Base-by-base conservation (phyloP, 2,888 invertebrate species). In the Steinernema scapterisci region DNA sequence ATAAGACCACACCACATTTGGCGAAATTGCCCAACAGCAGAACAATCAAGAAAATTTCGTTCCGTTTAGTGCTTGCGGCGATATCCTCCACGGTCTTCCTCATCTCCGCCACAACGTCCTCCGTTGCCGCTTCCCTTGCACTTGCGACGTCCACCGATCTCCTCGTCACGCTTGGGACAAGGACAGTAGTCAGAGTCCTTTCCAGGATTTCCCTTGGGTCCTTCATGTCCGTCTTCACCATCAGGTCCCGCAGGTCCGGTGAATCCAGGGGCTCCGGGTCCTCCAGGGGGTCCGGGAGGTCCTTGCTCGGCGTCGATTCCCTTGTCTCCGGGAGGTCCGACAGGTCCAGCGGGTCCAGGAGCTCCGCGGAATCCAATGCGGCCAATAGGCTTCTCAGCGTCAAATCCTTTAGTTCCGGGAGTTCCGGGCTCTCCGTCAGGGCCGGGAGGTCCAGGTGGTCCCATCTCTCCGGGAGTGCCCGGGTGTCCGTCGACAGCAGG, bases 321-420 rank as follows among this genome's bases (percentile, higher is more conserved):
- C 13, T 72, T 56, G 54, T 78, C 70, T 73, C 79, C 79, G n/a
- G 70, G 51, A 9, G 72, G 73, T 76, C 79, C 79, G 73, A 25
- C 72, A 19, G 63, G 63, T 63, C 63, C 63, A 2, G 23, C 1
- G 2, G 11, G 11, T 63, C 63, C 63, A 16, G 63, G 63, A 1
- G 63, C 27, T 63, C 63, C 63, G 38, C 75, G 73, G 72, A 70
- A 54, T 71, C 76, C 81, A 72, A 76, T 77, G 56, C 82, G 75
- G 23, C 83, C 82, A 45, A 83, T 51, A n/a, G 83, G 81, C 77
- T 78, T 79, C 77, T 83, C 83, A 38, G 80, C 82, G 48, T 83
- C 83, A 52, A 78, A 77, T 78, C 83, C 83, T 51, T 79, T 78
- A 21, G 72, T 75, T 79, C 83, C 83, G 44, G 81, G 79, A 25